These are phyloP conservation scores for Leucopsar rothschildi DNA, from an alignment of 2,113 vertebrate species.

Conservation along the genomic window DNA sequence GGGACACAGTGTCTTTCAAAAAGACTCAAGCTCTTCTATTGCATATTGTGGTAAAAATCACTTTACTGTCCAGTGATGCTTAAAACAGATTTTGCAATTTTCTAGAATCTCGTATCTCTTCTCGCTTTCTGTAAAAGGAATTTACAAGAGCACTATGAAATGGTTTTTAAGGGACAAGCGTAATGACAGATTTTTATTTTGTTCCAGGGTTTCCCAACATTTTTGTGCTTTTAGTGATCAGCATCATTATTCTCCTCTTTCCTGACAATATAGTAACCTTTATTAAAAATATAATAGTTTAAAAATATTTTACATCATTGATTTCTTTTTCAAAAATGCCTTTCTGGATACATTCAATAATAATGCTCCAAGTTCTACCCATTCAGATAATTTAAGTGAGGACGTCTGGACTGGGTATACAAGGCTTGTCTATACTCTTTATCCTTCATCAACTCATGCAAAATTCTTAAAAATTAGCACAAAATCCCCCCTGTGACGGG, in stretches of 20 bases:
- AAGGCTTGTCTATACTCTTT: background rate
- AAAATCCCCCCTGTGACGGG: background rate
- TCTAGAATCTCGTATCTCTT: background rate
- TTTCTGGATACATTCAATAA: background rate
- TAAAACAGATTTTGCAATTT: background rate
- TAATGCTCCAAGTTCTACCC: background rate
- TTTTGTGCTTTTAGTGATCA: background rate
- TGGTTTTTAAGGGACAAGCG: background rate
- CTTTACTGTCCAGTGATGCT: background rate
- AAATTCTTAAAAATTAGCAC: background rate
- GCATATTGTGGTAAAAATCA: background rate
- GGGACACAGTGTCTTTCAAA: background rate
- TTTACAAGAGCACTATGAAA: background rate
- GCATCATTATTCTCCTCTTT: background rate
- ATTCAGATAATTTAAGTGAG: background rate
- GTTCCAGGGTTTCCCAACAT: background rate
- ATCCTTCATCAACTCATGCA: background rate
- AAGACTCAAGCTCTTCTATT: background rate
- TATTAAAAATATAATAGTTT: background rate
- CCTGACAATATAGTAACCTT: background rate
- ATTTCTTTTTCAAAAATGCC: background rate
- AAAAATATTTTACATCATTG: background rate
- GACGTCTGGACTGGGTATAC: background rate
- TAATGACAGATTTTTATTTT: background rate
- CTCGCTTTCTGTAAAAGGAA: background rate